phyloP scores from a whole-genome alignment of 1,140 invertebrate genomes.

The Trissolcus basalis region DNA sequence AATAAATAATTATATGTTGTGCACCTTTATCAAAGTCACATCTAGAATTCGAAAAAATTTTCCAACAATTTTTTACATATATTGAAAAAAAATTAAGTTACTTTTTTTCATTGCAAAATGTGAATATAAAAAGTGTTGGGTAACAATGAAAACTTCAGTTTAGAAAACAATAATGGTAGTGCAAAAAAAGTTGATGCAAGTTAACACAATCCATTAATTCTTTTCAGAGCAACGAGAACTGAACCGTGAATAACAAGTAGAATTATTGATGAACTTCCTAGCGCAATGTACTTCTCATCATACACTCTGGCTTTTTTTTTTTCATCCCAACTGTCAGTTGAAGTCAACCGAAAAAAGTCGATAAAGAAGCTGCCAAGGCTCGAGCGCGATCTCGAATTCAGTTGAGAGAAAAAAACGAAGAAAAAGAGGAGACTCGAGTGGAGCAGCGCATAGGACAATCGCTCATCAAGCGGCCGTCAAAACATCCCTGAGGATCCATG shows the following conservation, averaged over 20 bases:
- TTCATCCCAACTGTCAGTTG: constrained; percentile 42
- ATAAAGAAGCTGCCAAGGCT: constrained; percentile 19
- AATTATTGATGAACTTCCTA: constrained; percentile 53
- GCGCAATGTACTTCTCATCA: constrained; percentile 25
- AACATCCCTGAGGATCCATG: constrained; percentile 74
- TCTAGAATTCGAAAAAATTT: too few relatives aligned
- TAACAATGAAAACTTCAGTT: too few relatives aligned
- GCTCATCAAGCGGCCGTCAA: constrained; percentile 75
- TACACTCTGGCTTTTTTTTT: constrained; percentile 24
- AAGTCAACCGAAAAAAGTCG: constrained; percentile 38
- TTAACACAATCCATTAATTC: constrained; percentile 19
- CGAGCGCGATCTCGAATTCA: constrained; percentile 39
- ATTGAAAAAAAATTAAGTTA: too few relatives aligned
- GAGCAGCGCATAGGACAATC: constrained; percentile 69
- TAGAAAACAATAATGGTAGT: too few relatives aligned
- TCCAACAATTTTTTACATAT: too few relatives aligned
- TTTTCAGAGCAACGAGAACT: constrained; percentile 5
- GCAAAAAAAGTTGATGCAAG: background rate
- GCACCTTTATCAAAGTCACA: too few relatives aligned
- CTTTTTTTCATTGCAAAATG: too few relatives aligned
- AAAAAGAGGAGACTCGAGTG: constrained; percentile 59
- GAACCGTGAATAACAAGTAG: constrained; percentile 23
- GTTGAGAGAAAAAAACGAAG: constrained; percentile 30
- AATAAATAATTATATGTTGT: too few relatives aligned
- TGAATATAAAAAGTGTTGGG: too few relatives aligned